These are phyloP conservation scores for Macrocentrus cingulum DNA, from an alignment of 1,140 invertebrate genomes.

Conservation along the genomic window DNA sequence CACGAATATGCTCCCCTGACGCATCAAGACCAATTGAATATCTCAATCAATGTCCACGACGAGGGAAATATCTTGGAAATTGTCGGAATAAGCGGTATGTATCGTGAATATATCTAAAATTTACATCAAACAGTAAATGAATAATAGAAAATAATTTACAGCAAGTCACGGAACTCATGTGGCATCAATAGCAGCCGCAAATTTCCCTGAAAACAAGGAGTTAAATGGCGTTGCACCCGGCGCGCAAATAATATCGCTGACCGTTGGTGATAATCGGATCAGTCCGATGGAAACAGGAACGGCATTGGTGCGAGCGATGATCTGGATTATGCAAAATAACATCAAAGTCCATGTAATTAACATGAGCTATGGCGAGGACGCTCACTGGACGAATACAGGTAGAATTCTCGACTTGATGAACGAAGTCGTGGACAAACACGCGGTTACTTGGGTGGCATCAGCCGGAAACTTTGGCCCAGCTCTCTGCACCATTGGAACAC, in stretches of 20 bases:
- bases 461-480: conserved; percentile 95
- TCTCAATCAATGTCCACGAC: conserved; percentile 91
- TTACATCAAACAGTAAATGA: too few species aligned
- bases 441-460: conserved; percentile 87
- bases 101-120: conserved; percentile 26
- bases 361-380: conserved; percentile 97
- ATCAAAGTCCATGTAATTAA: conserved; percentile 86
- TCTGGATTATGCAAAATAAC: conserved; percentile 74
- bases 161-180: conserved; percentile 96
- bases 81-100: conserved; percentile 90
- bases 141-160: conserved; percentile 51
- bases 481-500: conserved; percentile 88
- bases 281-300: conserved; percentile 96
- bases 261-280: conserved; percentile 87
- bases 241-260: conserved; percentile 91
- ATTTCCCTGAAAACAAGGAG: conserved; percentile 88
- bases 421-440: conserved; percentile 90
- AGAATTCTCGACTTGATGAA: conserved; percentile 83
- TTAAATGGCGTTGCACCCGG: conserved; percentile 95
- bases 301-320: conserved; percentile 87
- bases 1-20: conserved; percentile 79
- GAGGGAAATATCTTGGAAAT: conserved; percentile 91
- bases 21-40: conserved; percentile 79
- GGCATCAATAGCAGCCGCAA: conserved; percentile 89
- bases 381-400: conserved; percentile 87